Base-by-base conservation (phyloP, 2,113 vertebrate genomes). In the Sarotherodon lohbergeri region DNA sequence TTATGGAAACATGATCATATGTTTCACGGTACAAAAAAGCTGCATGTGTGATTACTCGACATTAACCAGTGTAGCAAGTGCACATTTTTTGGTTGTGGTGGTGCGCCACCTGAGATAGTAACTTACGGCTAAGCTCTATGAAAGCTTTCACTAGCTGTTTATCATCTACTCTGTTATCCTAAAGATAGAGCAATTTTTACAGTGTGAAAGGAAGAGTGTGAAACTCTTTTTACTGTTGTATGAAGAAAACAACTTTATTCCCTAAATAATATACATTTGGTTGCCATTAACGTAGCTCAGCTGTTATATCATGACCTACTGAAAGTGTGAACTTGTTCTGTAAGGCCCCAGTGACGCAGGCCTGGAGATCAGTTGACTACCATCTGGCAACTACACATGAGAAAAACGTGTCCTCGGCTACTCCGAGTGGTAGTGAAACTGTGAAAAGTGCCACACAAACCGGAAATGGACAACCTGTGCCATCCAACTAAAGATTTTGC, bases 31-130 rank as follows among this genome's bases (percentile, higher is more conserved):
- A 90, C 91, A 91, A 92, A 91, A 90, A 93, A 95, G 95, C 96
- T 97, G 98, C 98, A 98, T 98, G 98, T 95, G 88, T 92, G 96
- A 96, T 96, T 95, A 96, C 96, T 96, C 94, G 93, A 95, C 94
- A 94, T 96, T 92, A 92, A 89, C 59, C 88, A 80, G 80, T 82
- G 82, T 86, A 88, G 85, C 80, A 63, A 84, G 80, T 83, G 13
- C 56, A 81, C 9, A 57, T 50, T 56, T 87, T 86, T 54, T 55
- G 71, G 57, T 86, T 66, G 29, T 48, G 57, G 29, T 29, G 6
- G 50, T 78, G 17, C 52, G 36, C 52, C 48, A 59, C 71, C 24
- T 8, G 24, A 78, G 71, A 32, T 50, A 78, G 43, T 32, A 78
- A 50, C 73, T 34, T 52, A 32, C 4, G 10, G 29, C 27, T 78